Conservation (phyloP, 2,888 invertebrate genomes). For the Microdon myrmicae region DNA sequence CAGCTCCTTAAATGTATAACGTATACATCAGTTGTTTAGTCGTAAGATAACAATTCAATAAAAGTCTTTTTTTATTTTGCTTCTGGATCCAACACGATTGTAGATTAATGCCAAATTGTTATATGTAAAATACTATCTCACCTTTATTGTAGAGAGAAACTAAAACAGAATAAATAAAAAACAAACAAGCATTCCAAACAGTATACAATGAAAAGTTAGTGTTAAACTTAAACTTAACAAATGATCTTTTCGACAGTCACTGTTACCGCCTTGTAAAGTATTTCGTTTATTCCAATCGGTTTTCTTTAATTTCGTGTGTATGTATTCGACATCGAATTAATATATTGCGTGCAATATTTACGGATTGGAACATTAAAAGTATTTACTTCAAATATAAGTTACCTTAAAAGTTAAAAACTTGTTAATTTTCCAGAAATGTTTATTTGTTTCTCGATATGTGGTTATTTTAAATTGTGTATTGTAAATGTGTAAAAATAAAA, state of each 20-base stretch:
- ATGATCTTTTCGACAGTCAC: constrained; percentile 28
- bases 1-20: too few species aligned
- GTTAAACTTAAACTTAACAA: too few species aligned
- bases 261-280: constrained; percentile 35
- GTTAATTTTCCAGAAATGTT: constrained; percentile 7
- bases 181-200: constrained; percentile 42
- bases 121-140: too few species aligned
- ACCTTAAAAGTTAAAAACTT: not conserved
- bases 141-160: too few species aligned
- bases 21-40: constrained; percentile 26
- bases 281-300: constrained; percentile 34
- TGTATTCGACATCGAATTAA: constrained; percentile 32
- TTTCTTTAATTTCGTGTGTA: constrained; percentile 31
- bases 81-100: constrained; percentile 25
- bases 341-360: constrained; percentile 40
- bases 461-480: constrained; percentile 14
- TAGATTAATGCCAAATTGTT: constrained; percentile 33
- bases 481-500: constrained; percentile 3
- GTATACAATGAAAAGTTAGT: constrained; percentile 35
- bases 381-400: not conserved
- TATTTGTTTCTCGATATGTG: constrained; percentile 14
- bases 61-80: constrained; percentile 27
- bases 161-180: too few species aligned
- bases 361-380: constrained; percentile 9
- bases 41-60: constrained; percentile 27